Evolutionary conservation across 2,797 vertebrate species (phyloP), one percentile per base, ranked within the genome.

Genomic region (Amblyopsis hoosieri): DNA sequence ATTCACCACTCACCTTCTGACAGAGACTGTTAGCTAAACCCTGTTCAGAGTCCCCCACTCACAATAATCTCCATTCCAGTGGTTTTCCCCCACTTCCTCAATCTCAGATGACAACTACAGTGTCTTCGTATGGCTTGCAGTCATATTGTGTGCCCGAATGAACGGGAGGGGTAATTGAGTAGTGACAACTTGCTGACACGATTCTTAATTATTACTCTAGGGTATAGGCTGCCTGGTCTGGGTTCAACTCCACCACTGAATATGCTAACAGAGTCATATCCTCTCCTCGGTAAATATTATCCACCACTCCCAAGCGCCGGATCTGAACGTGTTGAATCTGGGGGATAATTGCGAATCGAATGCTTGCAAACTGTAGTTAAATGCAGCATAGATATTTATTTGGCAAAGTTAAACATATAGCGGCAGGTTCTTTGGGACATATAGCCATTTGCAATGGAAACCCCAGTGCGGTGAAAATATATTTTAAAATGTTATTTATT

Each of bases 201-300:
- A 89, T 88, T 91, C 88, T 92, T 93, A 93, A 94, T 92, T 93
- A 91, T 92, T 87, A 90, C 93, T 90, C 81, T 67, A 74, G 91
- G 92, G 90, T 85, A 89, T 61, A 80, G 76, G 80, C 86, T 85
- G 86, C 79, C 80, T 80, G 87, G 74, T 83, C 81, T 47, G 72
- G 79, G 86, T 90, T 88, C 83, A 83, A 80, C 85, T 78, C 77
- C 62, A 81, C 85, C 15, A 72, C 76, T 71, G 78, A 80, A 69
- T 78, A 82, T 78, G 87, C 84, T 90, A 87, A 88, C 89, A 84
- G 80, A 88, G 78, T 85, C 84, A 74, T 85, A 85, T 80, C 77
- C 74, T 81, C 79, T 69, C 74, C 78, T 82, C 80, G 80, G 73
- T 80, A 80, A 88, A 88, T 85, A 85, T 86, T 87, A 83, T 88